Base-by-base conservation (phyloP, 2,888 invertebrate genomes). In the Parnassius mnemosyne region DNA sequence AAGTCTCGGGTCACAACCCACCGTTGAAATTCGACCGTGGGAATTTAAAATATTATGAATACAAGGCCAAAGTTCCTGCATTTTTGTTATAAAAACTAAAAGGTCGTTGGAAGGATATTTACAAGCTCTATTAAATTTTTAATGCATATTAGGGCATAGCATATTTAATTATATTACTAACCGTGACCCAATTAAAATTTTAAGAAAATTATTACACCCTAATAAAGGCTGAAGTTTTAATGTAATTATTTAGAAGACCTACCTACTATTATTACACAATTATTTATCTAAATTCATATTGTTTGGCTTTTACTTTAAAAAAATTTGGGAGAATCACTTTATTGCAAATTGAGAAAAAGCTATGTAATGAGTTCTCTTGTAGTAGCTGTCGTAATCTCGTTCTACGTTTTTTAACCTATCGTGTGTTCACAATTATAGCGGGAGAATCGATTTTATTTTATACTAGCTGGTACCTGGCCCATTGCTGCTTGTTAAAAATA, bases 281-380 rank as follows among this genome's bases (percentile, higher is more conserved):
- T 5, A 7, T 34, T 7, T 7, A 34, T 34, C 34, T 34, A 34
- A 34, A 34, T 7, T 7, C 34, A 34, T 34, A 34, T 34, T 34
- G 7, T 34, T 34, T 5, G 34, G 1, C 34, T 34, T 34, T 7
- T 7, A 7, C 7, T 34, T 34, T 34, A 20, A 54, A 62, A 54
- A 50, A 53, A 16, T 50, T n/a, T 55, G n/a, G 7, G n/a, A 16
- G 46, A 59, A 59, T 34, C 51, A 56, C 56, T 63, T 55, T 55
- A 52, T 63, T 56, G 55, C 55, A 52, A 59, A 63, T 52, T 63
- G 63, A 59, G 59, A 58, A 59, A 63, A 63, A 63, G 63, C 59
- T 52, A 63, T 55, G 42, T 63, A 63, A 63, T 59, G 63, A 59
- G 55, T 63, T 54, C 63, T 55, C 55, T 59, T 63, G 59, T 52